Evolutionary conservation across 2,797 vertebrate species (phyloP), one percentile per base, ranked within the genome.

Genomic region (Halcyon badia): DNA sequence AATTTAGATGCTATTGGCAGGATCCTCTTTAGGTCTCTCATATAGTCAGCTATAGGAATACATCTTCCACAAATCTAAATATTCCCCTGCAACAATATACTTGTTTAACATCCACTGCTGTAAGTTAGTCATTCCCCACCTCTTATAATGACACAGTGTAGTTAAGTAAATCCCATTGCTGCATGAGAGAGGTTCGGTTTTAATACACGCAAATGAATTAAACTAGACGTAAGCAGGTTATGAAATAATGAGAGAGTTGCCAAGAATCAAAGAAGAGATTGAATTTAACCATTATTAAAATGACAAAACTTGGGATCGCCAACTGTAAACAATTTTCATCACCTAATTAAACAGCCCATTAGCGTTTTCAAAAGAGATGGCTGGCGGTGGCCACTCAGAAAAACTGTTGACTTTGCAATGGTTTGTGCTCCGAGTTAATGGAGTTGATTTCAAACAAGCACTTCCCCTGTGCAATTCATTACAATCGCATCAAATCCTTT

Each of bases 341-440:
- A 97, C 95, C 95, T 97, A 98, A 98, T 98, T 98, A 98, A 98
- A 97, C 97, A 97, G 94, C 83, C 96, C 96, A 97, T 97, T 98
- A 98, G 96, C 64, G 94, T 96, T 97, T 97, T 92, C 86, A 95
- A 96, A 97, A 95, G 96, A 91, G 93, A 96, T 85, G 89, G 91
- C 95, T 93, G 95, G 97, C n/a, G 37, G 92, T 90, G 88, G 96
- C 95, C 97, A 97, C 96, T 97, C 87, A 92, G 93, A 95, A 92
- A 96, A 97, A 97, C 87, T 97, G 96, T 97, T 97, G 97, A 97
- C 95, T 98, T 97, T 97, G 97, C 97, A 97, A 95, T 97, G 97
- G 97, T 96, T 97, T 97, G 91, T 94, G 95, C 96, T 95, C 90
- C 1, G 39, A 94, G 92, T 97, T 98, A 98, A 98, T 97, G 94